phyloP scores from a whole-genome alignment of 2,797 vertebrate genomes.

The Helicolenus hilgendorfi region DNA sequence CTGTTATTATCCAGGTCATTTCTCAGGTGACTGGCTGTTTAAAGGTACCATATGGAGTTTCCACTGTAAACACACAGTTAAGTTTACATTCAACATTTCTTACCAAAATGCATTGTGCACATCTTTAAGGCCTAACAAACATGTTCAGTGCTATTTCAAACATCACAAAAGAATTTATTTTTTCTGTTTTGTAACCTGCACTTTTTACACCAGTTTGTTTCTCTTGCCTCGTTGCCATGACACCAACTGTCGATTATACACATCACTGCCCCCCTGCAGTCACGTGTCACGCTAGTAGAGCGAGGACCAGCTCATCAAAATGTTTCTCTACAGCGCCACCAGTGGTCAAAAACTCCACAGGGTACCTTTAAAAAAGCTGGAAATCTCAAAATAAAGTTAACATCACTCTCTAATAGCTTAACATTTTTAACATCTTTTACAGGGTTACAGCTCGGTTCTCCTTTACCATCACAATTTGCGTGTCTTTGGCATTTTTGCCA shows the following conservation, averaged over 20 bases:
- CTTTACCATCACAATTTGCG: conserved; percentile 10
- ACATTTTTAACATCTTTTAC: neutral
- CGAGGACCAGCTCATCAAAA: neutral
- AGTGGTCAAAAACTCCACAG: conserved; percentile 48
- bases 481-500: conserved; percentile 74
- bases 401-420: neutral
- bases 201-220: neutral
- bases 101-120: neutral
- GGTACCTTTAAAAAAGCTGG: conserved; percentile 63
- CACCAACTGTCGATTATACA: conserved; percentile 14
- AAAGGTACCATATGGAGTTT: conserved; percentile 50
- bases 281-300: neutral
- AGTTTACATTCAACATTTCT: conserved; percentile 48
- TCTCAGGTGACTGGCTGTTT: neutral
- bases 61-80: conserved; percentile 15
- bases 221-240: neutral
- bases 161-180: neutral
- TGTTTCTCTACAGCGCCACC: conserved; percentile 23
- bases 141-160: neutral
- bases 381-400: neutral
- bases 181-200: neutral
- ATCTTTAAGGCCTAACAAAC: conserved; percentile 18
- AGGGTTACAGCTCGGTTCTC: neutral
- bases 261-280: conserved; percentile 23
- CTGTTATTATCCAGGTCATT: neutral